Evolutionary conservation across 2,888 invertebrate species (phyloP).

Genomic region (Drosophila paramelanica): DNA sequence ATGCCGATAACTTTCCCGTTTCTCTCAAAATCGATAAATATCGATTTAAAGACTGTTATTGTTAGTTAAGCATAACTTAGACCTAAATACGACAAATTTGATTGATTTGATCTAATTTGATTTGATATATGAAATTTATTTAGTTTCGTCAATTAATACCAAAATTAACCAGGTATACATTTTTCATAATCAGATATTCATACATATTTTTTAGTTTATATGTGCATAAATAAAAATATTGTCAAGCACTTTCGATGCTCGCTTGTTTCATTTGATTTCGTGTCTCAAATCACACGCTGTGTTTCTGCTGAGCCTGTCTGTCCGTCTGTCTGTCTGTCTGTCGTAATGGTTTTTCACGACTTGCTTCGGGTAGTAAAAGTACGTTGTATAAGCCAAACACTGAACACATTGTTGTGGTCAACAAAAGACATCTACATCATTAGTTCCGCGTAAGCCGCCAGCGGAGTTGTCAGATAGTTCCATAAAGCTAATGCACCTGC

Average conservation of each 20-base stretch:
- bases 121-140: no score
- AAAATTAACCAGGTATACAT: no score
- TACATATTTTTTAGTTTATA: not conserved
- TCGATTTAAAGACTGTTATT: no score
- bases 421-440: constrained; percentile 55
- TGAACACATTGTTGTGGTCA: constrained; percentile 55
- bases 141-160: no score
- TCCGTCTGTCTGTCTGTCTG: constrained; percentile 6
- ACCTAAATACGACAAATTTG: no score
- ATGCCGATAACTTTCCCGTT: no score
- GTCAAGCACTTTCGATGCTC: not conserved
- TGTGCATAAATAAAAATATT: not conserved
- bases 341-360: constrained; percentile 56
- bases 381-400: constrained; percentile 55
- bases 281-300: constrained; percentile 16
- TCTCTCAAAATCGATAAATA: no score
- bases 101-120: no score
- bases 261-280: constrained; percentile 18
- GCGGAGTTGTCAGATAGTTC: constrained; percentile 25
- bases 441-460: constrained; percentile 66
- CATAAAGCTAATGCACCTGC: constrained; percentile 57
- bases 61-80: no score
- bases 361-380: constrained; percentile 69
- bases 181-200: no score
- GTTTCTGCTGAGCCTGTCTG: constrained; percentile 7